Evolutionary conservation across 2,113 vertebrate species (phyloP).

Genomic region (Dissostichus mawsoni): DNA sequence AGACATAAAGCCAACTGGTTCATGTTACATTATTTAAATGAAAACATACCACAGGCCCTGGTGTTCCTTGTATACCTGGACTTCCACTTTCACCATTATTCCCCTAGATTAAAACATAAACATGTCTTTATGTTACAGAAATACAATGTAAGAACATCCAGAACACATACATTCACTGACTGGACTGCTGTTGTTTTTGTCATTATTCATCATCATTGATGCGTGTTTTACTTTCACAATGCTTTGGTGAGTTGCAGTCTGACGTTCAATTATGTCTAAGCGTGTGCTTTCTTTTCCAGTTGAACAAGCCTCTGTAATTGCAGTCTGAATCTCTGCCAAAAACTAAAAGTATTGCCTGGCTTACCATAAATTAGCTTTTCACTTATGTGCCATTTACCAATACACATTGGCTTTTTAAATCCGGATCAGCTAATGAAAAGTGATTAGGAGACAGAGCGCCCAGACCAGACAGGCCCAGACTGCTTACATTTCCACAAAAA

Average conservation of each 20-base stretch:
- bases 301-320: slow-evolving; percentile 38
- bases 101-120: slow-evolving; percentile 84
- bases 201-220: neutral
- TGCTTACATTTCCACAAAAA: slow-evolving; percentile 63
- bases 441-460: slow-evolving; percentile 62
- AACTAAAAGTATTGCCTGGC: slow-evolving; percentile 52
- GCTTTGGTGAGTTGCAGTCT: slow-evolving; percentile 20
- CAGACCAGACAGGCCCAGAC: slow-evolving; percentile 57
- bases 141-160: slow-evolving; percentile 16
- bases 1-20: slow-evolving; percentile 10
- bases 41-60: slow-evolving; percentile 87
- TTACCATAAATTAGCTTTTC: slow-evolving; percentile 54
- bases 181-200: neutral
- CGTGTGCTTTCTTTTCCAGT: slow-evolving; percentile 47
- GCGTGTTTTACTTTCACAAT: slow-evolving; percentile 12
- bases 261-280: slow-evolving; percentile 20
- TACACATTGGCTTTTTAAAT: slow-evolving; percentile 53
- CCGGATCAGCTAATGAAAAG: slow-evolving; percentile 65
- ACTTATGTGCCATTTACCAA: slow-evolving; percentile 61
- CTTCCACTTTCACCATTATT: slow-evolving; percentile 90
- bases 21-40: slow-evolving; percentile 5
- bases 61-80: slow-evolving; percentile 84
- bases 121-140: slow-evolving; percentile 26
- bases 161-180: slow-evolving; percentile 9
- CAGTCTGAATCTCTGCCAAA: slow-evolving; percentile 46